These are phyloP conservation scores for Anoplius nigerrimus DNA, from an alignment of 2,888 invertebrate genomes.

Conservation along the genomic window DNA sequence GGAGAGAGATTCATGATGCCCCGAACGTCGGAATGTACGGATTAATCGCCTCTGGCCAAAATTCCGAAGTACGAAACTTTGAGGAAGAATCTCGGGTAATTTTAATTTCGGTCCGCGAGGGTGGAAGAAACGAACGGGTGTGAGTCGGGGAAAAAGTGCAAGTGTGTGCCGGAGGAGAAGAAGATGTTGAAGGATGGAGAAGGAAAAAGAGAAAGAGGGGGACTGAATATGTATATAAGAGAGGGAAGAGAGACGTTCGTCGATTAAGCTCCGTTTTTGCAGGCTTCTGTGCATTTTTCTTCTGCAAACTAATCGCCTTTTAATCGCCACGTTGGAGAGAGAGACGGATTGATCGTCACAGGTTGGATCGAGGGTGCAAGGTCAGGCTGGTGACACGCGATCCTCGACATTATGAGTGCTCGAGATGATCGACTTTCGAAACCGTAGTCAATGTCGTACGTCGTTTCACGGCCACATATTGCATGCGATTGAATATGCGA, in stretches of 20 bases:
- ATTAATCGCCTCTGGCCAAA: not conserved
- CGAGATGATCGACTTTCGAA: not conserved
- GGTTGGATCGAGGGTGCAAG: not conserved
- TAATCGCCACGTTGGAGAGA: constrained; percentile 15
- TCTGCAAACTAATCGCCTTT: constrained; percentile 25
- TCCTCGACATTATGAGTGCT: not conserved
- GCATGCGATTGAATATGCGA: constrained; percentile 37
- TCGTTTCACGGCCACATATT: constrained; percentile 18
- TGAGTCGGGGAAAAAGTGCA: not conserved
- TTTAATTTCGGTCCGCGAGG: constrained; percentile 1
- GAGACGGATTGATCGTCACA: constrained; percentile 7
- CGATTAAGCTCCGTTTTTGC: constrained; percentile 13
- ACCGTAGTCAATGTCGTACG: not conserved
- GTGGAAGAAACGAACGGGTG: not conserved
- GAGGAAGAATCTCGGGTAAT: not conserved
- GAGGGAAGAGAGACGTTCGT: constrained; percentile 3
- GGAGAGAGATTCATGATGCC: not conserved
- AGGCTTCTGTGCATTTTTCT: constrained; percentile 15
- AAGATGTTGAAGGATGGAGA: not conserved
- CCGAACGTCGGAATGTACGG: not conserved
- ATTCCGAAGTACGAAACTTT: not conserved
- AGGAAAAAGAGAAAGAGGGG: not conserved
- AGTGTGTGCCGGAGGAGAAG: not conserved
- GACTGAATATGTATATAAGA: not conserved
- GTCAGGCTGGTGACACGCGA: not conserved